Base-by-base conservation (phyloP, 2,888 invertebrate species). In the Belgica antarctica region DNA sequence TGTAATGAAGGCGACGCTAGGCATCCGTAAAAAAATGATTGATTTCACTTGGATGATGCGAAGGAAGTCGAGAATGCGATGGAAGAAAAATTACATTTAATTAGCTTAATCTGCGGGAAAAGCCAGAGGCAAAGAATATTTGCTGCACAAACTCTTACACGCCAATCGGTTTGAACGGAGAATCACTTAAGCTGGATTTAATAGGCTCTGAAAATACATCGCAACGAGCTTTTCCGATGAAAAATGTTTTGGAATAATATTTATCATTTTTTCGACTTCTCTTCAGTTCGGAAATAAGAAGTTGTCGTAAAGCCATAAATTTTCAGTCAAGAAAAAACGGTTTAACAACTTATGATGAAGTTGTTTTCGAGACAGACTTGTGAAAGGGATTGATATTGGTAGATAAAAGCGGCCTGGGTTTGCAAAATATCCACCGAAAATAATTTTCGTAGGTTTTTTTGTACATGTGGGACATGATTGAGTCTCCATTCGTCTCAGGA, bases 71-170 rank as follows among this genome's bases (percentile, higher is more conserved):
- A 59, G 27, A 59, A 59, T 19, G 2, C 59, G 59, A 59, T 34
- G 34, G 31, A 12, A 62, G 62, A 62, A 31, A 62, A 62, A 62
- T 62, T 65, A 47, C 24, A 65, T 47, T 65, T 65, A 65, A 65
- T 65, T 41, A 65, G 46, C 65, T 25, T 65, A 47, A 52, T 52
- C 52, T 8, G 7, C 2, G 17, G 52, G n/a, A 52, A 52, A 52
- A 65, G 25, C 59, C n/a, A n/a, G 65, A 28, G 24, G 41, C 47
- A 17, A 19, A 17, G 41, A n/a, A n/a, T 27, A 65, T 47, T 47
- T n/a, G n/a, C n/a, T n/a, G n/a, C n/a, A n/a, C 65, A 65, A 65
- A 47, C 46, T 22, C 25, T 25, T 15, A 59, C n/a, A 27, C 24
- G n/a, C 27, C 59, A 59, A 1, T n/a, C 24, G n/a, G n/a, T n/a